A percentile compares a stretch with the other conserved stretches of the same genome.
These are phyloP conservation scores for Elephas maximus DNA, from an alignment of 2,113 vertebrate genomes.

Conservation along the genomic window DNA sequence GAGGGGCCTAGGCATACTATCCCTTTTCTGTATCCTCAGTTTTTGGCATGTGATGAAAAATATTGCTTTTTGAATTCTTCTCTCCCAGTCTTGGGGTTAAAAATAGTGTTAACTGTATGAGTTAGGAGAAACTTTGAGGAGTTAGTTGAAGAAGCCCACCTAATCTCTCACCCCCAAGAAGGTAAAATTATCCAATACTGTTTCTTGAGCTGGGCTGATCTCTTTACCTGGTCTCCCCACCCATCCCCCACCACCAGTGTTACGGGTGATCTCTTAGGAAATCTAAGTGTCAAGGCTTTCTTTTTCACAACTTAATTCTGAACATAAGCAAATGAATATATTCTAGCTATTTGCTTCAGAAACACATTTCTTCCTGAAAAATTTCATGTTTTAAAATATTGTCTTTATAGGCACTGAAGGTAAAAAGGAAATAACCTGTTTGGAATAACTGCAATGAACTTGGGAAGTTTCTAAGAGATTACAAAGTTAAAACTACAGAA, in stretches of 20 bases:
- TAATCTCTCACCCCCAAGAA: neutral
- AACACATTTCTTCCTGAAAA: slow-evolving; percentile 4
- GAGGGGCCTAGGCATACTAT: slow-evolving; percentile 68
- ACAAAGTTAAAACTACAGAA: neutral
- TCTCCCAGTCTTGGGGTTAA: slow-evolving; percentile 79
- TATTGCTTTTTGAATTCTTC: slow-evolving; percentile 87
- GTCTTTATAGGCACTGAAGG: neutral
- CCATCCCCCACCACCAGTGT: neutral
- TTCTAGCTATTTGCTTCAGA: slow-evolving; percentile 17
- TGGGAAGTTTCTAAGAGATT: neutral
- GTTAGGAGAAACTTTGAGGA: slow-evolving; percentile 36
- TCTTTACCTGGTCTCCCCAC: slow-evolving; percentile 47
- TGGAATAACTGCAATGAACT: neutral
- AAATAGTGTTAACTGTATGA: slow-evolving; percentile 61
- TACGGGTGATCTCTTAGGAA: slow-evolving; percentile 53
- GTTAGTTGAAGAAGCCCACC: neutral
- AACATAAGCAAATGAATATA: neutral
- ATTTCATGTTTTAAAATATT: neutral
- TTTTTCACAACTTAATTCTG: slow-evolving; percentile 53
- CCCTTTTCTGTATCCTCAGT: slow-evolving; percentile 62
- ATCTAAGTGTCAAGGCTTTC: slow-evolving; percentile 57
- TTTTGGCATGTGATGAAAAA: slow-evolving; percentile 90
- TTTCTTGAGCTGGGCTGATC: slow-evolving; percentile 16
- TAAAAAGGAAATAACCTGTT: neutral
- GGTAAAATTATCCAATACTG: neutral